A percentile compares a stretch with the other conserved stretches of the same genome.
Conservation (phyloP, 2,888 invertebrate genomes). For the Dryococelus australis region DNA sequence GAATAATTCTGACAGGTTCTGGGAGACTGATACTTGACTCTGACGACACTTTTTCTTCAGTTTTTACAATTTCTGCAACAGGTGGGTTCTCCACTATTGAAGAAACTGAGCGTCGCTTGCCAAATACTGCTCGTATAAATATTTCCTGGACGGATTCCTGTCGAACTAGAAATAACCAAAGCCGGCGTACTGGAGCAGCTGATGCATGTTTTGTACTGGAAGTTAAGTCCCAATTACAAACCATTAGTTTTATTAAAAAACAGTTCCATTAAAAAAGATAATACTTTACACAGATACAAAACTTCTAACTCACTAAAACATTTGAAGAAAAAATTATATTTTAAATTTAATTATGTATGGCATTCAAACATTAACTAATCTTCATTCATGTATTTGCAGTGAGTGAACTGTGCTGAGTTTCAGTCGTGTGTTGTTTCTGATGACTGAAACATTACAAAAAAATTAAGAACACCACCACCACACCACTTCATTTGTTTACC, state of each 20-base stretch:
- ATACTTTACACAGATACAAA: not conserved
- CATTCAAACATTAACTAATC: too few relatives aligned
- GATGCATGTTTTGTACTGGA: slow-evolving; percentile 69
- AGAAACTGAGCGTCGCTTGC: slow-evolving; percentile 71
- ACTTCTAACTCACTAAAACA: too few relatives aligned
- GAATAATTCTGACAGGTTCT: slow-evolving; percentile 93
- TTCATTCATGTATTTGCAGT: too few relatives aligned
- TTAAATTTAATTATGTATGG: too few relatives aligned
- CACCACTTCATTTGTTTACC: too few relatives aligned
- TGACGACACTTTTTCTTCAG: slow-evolving; percentile 44
- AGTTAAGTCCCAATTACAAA: not conserved
- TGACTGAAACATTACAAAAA: too few relatives aligned
- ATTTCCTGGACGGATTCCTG: slow-evolving; percentile 94
- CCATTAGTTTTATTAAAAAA: not conserved
- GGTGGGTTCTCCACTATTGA: slow-evolving; percentile 55
- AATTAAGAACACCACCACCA: too few relatives aligned
- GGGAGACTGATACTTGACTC: slow-evolving; percentile 56
- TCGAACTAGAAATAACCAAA: slow-evolving; percentile 93
- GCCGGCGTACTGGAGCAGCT: slow-evolving; percentile 77
- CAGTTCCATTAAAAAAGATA: not conserved
- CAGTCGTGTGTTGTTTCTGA: too few relatives aligned
- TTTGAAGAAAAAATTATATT: not conserved
- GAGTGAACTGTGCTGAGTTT: too few relatives aligned
- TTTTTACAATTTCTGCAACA: slow-evolving; percentile 33
- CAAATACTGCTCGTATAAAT: slow-evolving; percentile 95